Evolutionary conservation across 2,888 invertebrate genomes (phyloP).

Genomic region (Deilephila porcellus): DNA sequence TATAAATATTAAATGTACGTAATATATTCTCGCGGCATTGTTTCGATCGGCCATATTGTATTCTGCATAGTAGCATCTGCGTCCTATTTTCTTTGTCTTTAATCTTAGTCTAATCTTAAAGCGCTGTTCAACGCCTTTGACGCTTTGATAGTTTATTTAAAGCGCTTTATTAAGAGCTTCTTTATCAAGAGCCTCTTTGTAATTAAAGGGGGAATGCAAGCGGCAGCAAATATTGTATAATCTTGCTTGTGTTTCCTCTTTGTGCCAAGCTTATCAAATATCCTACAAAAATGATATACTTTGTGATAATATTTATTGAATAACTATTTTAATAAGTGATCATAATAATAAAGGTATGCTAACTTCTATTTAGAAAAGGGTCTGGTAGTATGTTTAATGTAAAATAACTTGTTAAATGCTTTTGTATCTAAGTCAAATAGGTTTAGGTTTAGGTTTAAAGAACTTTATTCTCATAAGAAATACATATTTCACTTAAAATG

Average conservation of each 20-base stretch:
- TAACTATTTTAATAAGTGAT: too few species aligned
- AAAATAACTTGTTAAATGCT: too few species aligned
- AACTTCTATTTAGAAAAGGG: too few species aligned
- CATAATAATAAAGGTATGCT: too few species aligned
- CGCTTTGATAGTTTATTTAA: slow-evolving; percentile 11
- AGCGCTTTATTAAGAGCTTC: slow-evolving; percentile 14
- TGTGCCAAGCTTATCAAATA: background rate
- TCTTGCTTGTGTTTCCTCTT: background rate
- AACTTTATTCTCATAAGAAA: too few species aligned
- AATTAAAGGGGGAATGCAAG: background rate
- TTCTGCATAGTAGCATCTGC: background rate
- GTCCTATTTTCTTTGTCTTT: slow-evolving; percentile 15
- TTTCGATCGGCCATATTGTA: background rate
- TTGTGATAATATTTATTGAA: too few species aligned
- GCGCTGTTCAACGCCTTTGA: slow-evolving; percentile 13
- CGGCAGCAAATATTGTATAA: slow-evolving; percentile 3
- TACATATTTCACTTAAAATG: too few species aligned
- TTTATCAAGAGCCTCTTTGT: slow-evolving; percentile 14
- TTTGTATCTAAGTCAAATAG: too few species aligned
- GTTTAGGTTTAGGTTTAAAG: too few species aligned
- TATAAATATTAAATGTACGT: slow-evolving; percentile 2
- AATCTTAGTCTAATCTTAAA: slow-evolving; percentile 17
- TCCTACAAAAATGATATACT: background rate
- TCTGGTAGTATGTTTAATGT: too few species aligned
- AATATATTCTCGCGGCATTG: background rate